Evolutionary conservation across 1,140 invertebrate species (phyloP), one percentile per base, ranked within the genome.

Genomic region (Holotrichia oblita): DNA sequence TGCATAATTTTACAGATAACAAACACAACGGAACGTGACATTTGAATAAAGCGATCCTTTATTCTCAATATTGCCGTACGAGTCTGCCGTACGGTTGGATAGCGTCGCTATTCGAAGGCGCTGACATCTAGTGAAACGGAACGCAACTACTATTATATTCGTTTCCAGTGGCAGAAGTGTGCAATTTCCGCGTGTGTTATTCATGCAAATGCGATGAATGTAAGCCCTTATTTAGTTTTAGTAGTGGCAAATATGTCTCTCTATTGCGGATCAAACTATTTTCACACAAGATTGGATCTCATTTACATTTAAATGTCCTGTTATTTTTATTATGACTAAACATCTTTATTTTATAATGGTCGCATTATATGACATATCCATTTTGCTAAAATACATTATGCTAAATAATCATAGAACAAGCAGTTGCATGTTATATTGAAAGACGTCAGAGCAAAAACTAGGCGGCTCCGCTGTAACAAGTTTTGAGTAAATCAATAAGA

Each of bases 41-140:
- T 64, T 64, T 64, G 61, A 64, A 64, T 64, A 64, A 64, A 64
- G 10, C 61, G 61, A 64, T 64, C 17, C 61, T 64, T 64, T 64
- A 64, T 64, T 64, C 17, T 6, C 61, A 64, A 64, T 64, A 17
- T 64, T 64, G 61, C 12, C 61, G 6, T 6, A 24, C 61, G 61
- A 64, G 22, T 64, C 61, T 64, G 61, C n/a, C n/a, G 17, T 9
- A 24, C 17, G n/a, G 61, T 22, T 64, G 17, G 24, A 22, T 20
- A 0, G 61, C 10, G 17, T 9, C 17, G 17, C 17, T 20, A 17
- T 64, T 64, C 10, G 17, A 22, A 17, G 22, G 61, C 17, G 61
- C 61, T 64, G 61, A 10, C 61, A 17, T 6, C 61, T 64, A 64
- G 61, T 64, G 61, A 64, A 64, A 64, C 61, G 61, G 17, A 27